These are phyloP conservation scores for Phortica variegata DNA, from an alignment of 1,140 invertebrate species.

Conservation along the genomic window DNA sequence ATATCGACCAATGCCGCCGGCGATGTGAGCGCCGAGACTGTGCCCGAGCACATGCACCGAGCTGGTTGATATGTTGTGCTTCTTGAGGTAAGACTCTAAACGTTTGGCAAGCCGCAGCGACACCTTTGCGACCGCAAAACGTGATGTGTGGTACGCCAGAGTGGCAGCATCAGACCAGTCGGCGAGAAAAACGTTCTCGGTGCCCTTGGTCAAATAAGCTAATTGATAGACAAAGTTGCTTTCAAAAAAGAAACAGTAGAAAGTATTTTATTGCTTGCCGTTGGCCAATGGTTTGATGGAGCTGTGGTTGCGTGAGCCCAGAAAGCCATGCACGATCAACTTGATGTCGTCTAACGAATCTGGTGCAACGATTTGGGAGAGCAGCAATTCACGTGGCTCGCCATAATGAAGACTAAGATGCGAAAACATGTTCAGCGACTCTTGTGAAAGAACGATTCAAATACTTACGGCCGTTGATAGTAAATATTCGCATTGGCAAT, in stretches of 20 bases:
- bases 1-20: slow-evolving; percentile 61
- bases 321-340: slow-evolving; percentile 45
- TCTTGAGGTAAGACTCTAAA: slow-evolving; percentile 30
- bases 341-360: slow-evolving; percentile 22
- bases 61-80: slow-evolving; percentile 36
- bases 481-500: no score
- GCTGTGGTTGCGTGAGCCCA: slow-evolving; percentile 35
- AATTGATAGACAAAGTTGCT: neutral
- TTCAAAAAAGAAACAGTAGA: neutral
- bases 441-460: no score
- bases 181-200: slow-evolving; percentile 33
- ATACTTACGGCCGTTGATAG: slow-evolving; percentile 24
- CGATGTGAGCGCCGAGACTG: slow-evolving; percentile 63
- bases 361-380: slow-evolving; percentile 26
- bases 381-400: neutral
- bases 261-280: slow-evolving; percentile 26
- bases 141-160: slow-evolving; percentile 38
- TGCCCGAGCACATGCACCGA: slow-evolving; percentile 63
- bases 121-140: slow-evolving; percentile 27
- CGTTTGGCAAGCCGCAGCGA: slow-evolving; percentile 21
- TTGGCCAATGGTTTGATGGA: slow-evolving; percentile 42
- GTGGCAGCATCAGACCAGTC: slow-evolving; percentile 45
- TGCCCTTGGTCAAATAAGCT: slow-evolving; percentile 44
- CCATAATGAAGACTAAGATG: neutral
- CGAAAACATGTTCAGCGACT: neutral